A percentile compares a stretch with the other conserved stretches of the same genome.
Conservation (phyloP, 2,888 invertebrate species). For the Caenorhabditis parvicauda region DNA sequence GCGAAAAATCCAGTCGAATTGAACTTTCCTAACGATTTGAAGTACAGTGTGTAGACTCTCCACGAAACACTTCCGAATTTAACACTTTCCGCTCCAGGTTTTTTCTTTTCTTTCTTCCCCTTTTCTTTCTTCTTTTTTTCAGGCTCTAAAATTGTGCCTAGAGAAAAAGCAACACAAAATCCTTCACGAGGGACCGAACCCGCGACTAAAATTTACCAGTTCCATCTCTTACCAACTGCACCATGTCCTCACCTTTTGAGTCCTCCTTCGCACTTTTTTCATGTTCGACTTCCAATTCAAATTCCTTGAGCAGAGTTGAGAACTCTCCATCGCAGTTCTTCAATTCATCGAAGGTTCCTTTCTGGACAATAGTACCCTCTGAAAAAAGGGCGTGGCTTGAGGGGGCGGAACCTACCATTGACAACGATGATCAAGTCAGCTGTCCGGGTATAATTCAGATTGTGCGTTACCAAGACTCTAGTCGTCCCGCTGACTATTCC, state of each 20-base stretch:
- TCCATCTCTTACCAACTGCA: too few relatives aligned
- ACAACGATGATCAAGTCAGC: slow-evolving; percentile 86
- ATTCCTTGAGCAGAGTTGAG: slow-evolving; percentile 12
- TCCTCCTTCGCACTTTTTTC: neutral
- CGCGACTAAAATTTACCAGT: slow-evolving; percentile 1
- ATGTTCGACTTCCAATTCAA: slow-evolving; percentile 8
- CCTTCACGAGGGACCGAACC: neutral
- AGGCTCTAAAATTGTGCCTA: neutral
- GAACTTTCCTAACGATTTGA: slow-evolving; percentile 75
- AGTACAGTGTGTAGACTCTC: slow-evolving; percentile 83
- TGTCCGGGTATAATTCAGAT: slow-evolving; percentile 82
- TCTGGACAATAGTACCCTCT: slow-evolving; percentile 24
- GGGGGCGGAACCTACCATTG: slow-evolving; percentile 58
- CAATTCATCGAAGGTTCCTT: slow-evolving; percentile 20
- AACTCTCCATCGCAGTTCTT: slow-evolving; percentile 16
- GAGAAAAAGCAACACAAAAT: neutral
- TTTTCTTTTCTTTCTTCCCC: too few relatives aligned
- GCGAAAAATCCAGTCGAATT: slow-evolving; percentile 73
- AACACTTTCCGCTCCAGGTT: too few relatives aligned
- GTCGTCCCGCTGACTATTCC: slow-evolving; percentile 67
- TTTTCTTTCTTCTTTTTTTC: neutral
- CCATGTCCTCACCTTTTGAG: neutral
- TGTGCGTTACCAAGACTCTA: slow-evolving; percentile 85
- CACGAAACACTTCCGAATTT: too few relatives aligned
- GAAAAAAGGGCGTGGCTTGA: neutral